These are phyloP conservation scores for Cairina moschata DNA, from an alignment of 2,113 vertebrate genomes.

Conservation along the genomic window DNA sequence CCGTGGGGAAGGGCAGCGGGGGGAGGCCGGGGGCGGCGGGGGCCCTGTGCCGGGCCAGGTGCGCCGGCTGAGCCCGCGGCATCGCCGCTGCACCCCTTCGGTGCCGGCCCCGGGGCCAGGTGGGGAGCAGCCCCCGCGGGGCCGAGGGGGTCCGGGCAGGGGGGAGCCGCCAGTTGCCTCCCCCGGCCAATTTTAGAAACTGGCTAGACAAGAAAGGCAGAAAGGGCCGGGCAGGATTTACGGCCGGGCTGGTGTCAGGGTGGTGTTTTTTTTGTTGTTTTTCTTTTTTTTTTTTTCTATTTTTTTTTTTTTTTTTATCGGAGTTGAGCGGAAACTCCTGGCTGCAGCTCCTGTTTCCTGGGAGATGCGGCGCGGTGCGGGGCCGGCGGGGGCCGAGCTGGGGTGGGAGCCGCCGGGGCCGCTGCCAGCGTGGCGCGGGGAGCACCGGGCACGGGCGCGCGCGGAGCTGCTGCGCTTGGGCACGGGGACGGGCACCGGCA, in stretches of 20 bases:
- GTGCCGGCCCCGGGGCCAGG: neutral
- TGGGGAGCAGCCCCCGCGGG: neutral
- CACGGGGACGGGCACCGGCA: neutral
- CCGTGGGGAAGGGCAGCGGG: neutral
- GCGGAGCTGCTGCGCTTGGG: rapidly evolving
- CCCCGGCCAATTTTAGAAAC: constrained; percentile 67
- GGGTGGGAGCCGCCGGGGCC: constrained; percentile 24
- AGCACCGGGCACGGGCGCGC: neutral
- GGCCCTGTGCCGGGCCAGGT: neutral
- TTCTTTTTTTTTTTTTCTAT: neutral
- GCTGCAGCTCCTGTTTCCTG: constrained; percentile 61
- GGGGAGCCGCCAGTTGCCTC: constrained; percentile 31
- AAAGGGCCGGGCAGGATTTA: constrained; percentile 54
- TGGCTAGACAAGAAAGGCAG: constrained; percentile 54
- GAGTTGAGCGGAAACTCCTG: constrained; percentile 59
- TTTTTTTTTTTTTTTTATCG: neutral
- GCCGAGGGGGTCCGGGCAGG: neutral
- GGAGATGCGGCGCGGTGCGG: constrained; percentile 22
- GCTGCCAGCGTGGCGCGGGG: neutral
- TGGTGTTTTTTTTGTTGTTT: neutral
- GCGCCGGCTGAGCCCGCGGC: neutral
- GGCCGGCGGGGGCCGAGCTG: constrained; percentile 35
- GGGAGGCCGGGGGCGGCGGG: neutral
- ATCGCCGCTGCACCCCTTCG: neutral
- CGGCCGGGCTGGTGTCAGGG: constrained; percentile 14